Evolutionary conservation across 2,113 vertebrate genomes (phyloP), one percentile per base, ranked within the genome.

Genomic region (human (Homo sapiens)): DNA sequence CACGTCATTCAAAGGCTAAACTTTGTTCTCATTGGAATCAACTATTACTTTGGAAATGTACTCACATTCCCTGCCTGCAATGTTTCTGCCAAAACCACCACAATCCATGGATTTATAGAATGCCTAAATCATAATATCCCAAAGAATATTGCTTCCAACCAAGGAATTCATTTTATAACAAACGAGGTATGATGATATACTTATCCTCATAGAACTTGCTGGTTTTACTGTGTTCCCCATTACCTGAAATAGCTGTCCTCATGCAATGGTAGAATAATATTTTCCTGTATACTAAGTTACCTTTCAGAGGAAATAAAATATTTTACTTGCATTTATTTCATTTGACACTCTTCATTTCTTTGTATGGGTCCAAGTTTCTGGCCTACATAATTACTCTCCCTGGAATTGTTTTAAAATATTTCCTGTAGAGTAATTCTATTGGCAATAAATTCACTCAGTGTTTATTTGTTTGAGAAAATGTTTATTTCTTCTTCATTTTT

Each of bases 401-500:
- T 76, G 3, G 59, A 79, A 83, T 22, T 52, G 59, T 43, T 90
- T 61, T 35, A 55, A 80, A 87, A 64, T 1, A 64, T 92, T 89
- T 61, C 50, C 70, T 50, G 16, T 40, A 83, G 50, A 85, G 40
- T 68, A 93, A 52, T 70, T 88, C 43, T 87, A 38, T 10, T 70
- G 27, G 52, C 68, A 89, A 76, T 61, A 40, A 73, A 75, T 75
- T 80, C 30, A 57, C 32, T 89, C 35, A 38, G 13, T 79, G 78
- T 84, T 79, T 22, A 81, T 66, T 85, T 78, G 18, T 73, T 70
- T 57, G 55, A 89, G 64, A 45, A 79, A 45, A 59, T 38, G 59
- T 92, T 95, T 72, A 89, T 97, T 73, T 85, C 52, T 48, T 70
- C 72, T 90, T 90, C 22, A 90, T 52, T 80, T 72, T 97, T 90